phyloP scores from a whole-genome alignment of 2,888 invertebrate genomes.

The Odontomyia ornata region DNA sequence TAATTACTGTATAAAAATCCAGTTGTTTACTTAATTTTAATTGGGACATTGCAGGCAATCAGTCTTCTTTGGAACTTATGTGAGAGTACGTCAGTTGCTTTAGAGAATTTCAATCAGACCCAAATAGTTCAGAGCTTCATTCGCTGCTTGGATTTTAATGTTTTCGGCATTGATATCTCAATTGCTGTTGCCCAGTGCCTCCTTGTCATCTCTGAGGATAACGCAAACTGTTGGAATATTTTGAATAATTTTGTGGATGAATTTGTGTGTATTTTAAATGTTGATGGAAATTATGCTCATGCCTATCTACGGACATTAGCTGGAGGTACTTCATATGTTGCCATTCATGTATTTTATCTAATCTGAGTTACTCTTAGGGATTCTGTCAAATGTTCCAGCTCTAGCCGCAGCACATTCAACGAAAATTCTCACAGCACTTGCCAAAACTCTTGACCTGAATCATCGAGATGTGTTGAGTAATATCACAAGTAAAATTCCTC shows the following conservation, averaged over 20 bases:
- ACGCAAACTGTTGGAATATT: slow-evolving; percentile 68
- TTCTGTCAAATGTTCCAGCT: slow-evolving; percentile 67
- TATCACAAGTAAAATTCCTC: slow-evolving; percentile 66
- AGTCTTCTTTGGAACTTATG: slow-evolving; percentile 77
- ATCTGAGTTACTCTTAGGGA: slow-evolving; percentile 56
- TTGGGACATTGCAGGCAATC: slow-evolving; percentile 62
- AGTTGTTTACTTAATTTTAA: neutral
- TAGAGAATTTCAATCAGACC: slow-evolving; percentile 73
- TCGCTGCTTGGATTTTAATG: slow-evolving; percentile 68
- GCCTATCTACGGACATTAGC: slow-evolving; percentile 68
- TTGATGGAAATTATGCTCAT: slow-evolving; percentile 62
- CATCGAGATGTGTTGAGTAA: slow-evolving; percentile 66
- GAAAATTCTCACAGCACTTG: slow-evolving; percentile 67
- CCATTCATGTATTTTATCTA: no score
- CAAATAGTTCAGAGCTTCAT: slow-evolving; percentile 70
- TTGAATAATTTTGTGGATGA: slow-evolving; percentile 66
- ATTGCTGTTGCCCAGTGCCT: slow-evolving; percentile 73
- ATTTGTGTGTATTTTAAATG: slow-evolving; percentile 63
- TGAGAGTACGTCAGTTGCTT: slow-evolving; percentile 71
- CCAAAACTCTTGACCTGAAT: slow-evolving; percentile 67
- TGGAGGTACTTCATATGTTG: slow-evolving; percentile 59
- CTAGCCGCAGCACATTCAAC: slow-evolving; percentile 65
- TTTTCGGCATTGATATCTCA: slow-evolving; percentile 69
- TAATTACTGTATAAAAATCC: neutral
- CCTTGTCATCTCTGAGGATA: slow-evolving; percentile 77